Percentiles rank a stretch among this genome's conserved stretches.
phyloP scores from a whole-genome alignment of 2,797 vertebrate genomes.

The Smutsia gigantea region DNA sequence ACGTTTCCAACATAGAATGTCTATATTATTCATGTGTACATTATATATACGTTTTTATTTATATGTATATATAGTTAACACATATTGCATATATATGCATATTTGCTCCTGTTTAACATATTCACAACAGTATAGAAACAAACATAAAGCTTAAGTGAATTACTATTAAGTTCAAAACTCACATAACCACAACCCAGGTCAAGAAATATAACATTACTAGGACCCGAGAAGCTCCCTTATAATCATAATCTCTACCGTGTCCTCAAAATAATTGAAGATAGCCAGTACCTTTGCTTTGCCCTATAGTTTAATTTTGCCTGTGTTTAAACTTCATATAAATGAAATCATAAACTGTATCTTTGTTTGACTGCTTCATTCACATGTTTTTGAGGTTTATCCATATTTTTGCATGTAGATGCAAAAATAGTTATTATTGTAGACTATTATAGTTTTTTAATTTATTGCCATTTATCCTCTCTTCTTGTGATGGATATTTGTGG shows the following conservation, averaged over 20 bases:
- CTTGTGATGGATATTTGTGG: background rate
- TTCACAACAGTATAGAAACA: background rate
- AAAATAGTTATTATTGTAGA: background rate
- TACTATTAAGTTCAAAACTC: conserved; percentile 9
- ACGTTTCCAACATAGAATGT: background rate
- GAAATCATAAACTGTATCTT: background rate
- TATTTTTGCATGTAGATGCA: background rate
- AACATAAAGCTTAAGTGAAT: background rate
- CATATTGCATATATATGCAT: background rate
- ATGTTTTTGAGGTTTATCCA: background rate
- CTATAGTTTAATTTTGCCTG: background rate
- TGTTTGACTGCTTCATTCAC: background rate
- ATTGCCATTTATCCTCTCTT: background rate
- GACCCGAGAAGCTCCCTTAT: background rate
- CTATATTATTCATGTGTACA: background rate
- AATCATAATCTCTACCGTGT: background rate
- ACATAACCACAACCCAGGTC: background rate
- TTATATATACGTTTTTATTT: background rate
- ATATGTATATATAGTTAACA: background rate
- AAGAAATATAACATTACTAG: background rate
- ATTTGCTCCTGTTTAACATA: background rate
- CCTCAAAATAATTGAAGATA: background rate
- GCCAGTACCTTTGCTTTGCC: background rate
- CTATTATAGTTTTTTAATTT: background rate
- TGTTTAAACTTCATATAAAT: background rate